These are phyloP conservation scores for Aplysia californica DNA, from an alignment of 1,140 invertebrate species.

Conservation along the genomic window DNA sequence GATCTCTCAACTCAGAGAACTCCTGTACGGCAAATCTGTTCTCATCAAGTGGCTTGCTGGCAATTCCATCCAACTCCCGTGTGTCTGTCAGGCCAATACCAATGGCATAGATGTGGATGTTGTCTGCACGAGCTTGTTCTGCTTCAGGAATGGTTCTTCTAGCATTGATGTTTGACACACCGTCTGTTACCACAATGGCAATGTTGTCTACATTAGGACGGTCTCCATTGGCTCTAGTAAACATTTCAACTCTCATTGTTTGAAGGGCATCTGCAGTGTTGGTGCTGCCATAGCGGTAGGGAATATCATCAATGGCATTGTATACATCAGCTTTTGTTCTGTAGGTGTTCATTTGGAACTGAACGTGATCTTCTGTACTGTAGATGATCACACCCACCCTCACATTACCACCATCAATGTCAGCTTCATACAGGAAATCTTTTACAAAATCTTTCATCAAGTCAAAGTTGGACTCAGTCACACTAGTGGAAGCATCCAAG, in stretches of 20 bases:
- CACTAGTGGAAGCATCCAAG: constrained; percentile 53
- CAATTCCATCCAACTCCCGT: background rate
- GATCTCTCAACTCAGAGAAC: constrained; percentile 44
- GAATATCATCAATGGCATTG: background rate
- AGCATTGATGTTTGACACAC: background rate
- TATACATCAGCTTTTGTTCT: background rate
- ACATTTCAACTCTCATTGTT: background rate
- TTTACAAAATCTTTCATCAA: constrained; percentile 49
- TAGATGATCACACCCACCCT: constrained; percentile 51
- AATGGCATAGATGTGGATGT: constrained; percentile 54
- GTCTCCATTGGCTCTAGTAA: background rate
- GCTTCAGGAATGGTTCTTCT: constrained; percentile 50
- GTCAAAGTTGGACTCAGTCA: constrained; percentile 44
- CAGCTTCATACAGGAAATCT: constrained; percentile 42
- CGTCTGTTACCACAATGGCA: background rate
- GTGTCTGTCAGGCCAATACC: constrained; percentile 36
- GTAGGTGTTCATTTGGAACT: background rate
- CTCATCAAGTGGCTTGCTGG: background rate
- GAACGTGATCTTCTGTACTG: background rate
- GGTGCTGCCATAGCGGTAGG: background rate
- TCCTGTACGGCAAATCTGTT: constrained; percentile 12
- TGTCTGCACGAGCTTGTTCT: constrained; percentile 31
- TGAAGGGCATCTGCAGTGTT: background rate
- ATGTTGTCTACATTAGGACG: background rate
- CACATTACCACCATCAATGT: constrained; percentile 51